Evolutionary conservation across 1,140 invertebrate species (phyloP), one percentile per base, ranked within the genome.

Genomic region (Drosophila murphyi): DNA sequence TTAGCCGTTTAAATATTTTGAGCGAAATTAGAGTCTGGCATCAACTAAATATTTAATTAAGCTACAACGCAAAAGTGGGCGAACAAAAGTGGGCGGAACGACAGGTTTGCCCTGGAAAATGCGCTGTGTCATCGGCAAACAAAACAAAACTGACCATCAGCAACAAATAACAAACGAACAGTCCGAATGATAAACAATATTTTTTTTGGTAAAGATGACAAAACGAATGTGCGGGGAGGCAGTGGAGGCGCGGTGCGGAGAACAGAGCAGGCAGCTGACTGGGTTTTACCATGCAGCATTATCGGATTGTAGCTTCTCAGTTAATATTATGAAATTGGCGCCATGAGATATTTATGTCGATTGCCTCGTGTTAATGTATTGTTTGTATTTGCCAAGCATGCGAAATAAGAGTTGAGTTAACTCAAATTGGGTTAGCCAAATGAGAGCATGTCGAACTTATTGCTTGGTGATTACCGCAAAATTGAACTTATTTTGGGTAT

Each of bases 61-160:
- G 47, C 20, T 37, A 39, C 31, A 71, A 52, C 39, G 59, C 51
- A 37, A 8, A 39, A n/a, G 39, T n/a, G 2, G 8, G 39, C 39
- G 20, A 20, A 20, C 20, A 20, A 20, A 20, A 20, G 4, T 34
- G 62, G 48, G n/a, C 52, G 28, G n/a, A n/a, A 43, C 8, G 28
- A 50, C 59, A 59, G 57, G 37, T 62, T 63, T 60, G 82, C 51
- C 56, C 75, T 72, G 79, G 79, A 87, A 86, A 86, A 86, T 76
- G 69, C 81, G 82, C 76, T 4, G 29, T 45, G 76, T 87, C 82
- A 86, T 82, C 47, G 62, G 56, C 82, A 82, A 79, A 86, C 68
- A 87, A 71, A 87, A 79, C 72, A 82, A 73, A 82, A 79, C 82
- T 87, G 82, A 78, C 78, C 82, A 75, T 75, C 78, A 67, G 43